Percentiles rank a stretch among this genome's conserved stretches.
These are phyloP conservation scores for Melolontha melolontha DNA, from an alignment of 2,888 invertebrate species.

Conservation along the genomic window DNA sequence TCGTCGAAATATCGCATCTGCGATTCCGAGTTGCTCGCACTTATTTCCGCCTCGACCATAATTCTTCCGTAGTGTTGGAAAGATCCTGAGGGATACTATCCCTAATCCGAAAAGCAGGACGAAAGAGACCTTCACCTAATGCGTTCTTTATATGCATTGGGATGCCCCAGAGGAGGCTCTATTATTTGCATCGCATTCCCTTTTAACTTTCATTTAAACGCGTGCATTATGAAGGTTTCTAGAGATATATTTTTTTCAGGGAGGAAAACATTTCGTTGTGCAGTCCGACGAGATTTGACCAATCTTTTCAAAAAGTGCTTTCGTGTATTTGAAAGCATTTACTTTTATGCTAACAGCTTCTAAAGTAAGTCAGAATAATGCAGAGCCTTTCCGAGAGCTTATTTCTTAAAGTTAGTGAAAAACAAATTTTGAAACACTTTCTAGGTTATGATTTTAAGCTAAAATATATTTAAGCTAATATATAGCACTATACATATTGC, in stretches of 20 bases:
- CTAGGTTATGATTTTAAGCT: too few relatives aligned
- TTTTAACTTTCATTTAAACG: constrained; percentile 39
- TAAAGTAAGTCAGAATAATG: too few relatives aligned
- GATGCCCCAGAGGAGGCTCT: constrained; percentile 50
- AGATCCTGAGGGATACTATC: constrained; percentile 44
- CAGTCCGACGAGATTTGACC: background rate
- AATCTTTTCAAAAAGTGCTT: background rate
- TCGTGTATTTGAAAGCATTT: too few relatives aligned
- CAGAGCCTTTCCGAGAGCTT: too few relatives aligned
- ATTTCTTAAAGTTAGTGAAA: too few relatives aligned
- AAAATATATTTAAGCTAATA: too few relatives aligned
- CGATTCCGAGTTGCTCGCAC: constrained; percentile 17
- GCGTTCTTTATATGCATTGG: constrained; percentile 61
- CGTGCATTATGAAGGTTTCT: constrained; percentile 9
- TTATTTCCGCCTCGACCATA: constrained; percentile 55
- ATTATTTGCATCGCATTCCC: constrained; percentile 51
- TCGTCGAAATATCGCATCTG: constrained; percentile 10
- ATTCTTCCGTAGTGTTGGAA: constrained; percentile 48
- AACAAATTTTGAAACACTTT: too few relatives aligned
- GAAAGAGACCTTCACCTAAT: constrained; percentile 50
- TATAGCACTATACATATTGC: too few relatives aligned
- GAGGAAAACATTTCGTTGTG: background rate
- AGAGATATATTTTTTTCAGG: constrained; percentile 2
- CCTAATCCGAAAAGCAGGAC: constrained; percentile 21
- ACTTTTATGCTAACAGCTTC: too few relatives aligned